Evolutionary conservation across 2,888 invertebrate species (phyloP), one percentile per base, ranked within the genome.

Genomic region (Thelaira solivaga): DNA sequence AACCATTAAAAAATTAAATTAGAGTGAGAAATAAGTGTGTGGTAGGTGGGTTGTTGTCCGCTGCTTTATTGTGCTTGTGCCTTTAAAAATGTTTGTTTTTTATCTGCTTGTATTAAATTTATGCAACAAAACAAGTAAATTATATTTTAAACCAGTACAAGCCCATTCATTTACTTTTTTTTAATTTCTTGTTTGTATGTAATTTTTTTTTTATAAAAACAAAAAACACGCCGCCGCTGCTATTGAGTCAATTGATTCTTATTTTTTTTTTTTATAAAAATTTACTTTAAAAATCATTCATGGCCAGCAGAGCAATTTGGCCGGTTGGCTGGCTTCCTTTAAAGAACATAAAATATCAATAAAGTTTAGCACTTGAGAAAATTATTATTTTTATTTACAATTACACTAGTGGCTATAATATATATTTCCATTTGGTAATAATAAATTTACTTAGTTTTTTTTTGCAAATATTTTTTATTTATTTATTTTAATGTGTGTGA

Each of bases 141-240:
- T 55, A 47, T 22, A 36, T 18, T 41, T 55, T n/a, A 34, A 22
- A 43, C n/a, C 45, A 29, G 11, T 18, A 18, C 36, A 49, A 39
- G 47, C 57, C 45, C 22, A 47, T 13, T 47, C 47, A 26, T 55
- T 26, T 39, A 49, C 3, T 29, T 39, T 39, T 41, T n/a, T 24
- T 18, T 8, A 3, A 26, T 55, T 53, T 24, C 57, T 45, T 6
- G 36, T 16, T 26, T 29, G n/a, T 13, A 39, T 10, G 36, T 7
- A 18, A 24, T 13, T 39, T 41, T 31, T 8, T 29, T 41, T 34
- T 55, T 43, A 13, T 20, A 47, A 59, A n/a, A 24, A n/a, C n/a
- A n/a, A n/a, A n/a, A n/a, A n/a, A n/a, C n/a, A n/a, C n/a, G n/a
- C 49, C 18, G 65, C 31, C 34, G 65, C 65, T 57, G 65, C 64